These are phyloP conservation scores for Hippoglossus stenolepis DNA, from an alignment of 2,113 vertebrate genomes.

Conservation along the genomic window DNA sequence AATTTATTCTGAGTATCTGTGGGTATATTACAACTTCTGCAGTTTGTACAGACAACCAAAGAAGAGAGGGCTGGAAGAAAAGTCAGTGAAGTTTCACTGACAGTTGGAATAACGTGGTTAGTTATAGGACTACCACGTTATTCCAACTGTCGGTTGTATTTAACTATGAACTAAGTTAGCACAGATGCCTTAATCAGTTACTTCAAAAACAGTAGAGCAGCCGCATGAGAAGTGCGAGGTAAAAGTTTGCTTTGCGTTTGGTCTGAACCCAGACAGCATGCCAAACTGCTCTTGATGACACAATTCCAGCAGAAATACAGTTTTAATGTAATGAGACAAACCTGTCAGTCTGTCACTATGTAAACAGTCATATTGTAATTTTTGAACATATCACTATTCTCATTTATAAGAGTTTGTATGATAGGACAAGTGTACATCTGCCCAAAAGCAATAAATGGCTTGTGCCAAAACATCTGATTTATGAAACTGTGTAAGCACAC, in stretches of 20 bases:
- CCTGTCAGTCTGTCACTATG: not conserved
- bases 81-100: no score
- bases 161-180: not conserved
- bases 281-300: constrained; percentile 14
- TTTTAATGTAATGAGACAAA: constrained; percentile 21
- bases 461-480: not conserved
- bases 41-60: not conserved
- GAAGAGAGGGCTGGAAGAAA: not conserved
- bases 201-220: not conserved
- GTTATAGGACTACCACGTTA: no score
- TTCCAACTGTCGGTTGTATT: not conserved
- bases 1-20: no score
- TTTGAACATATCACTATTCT: not conserved
- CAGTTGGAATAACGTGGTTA: no score
- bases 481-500: not conserved
- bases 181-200: not conserved
- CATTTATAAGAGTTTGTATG: not conserved
- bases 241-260: not conserved
- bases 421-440: not conserved
- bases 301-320: constrained; percentile 15
- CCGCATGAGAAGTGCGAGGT: not conserved
- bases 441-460: not conserved
- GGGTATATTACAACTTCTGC: no score
- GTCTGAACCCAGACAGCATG: constrained; percentile 1
- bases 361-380: not conserved